Evolutionary conservation across 23 tunicate genomes (phyloP).

Genomic region (Halocynthia roretzi): DNA sequence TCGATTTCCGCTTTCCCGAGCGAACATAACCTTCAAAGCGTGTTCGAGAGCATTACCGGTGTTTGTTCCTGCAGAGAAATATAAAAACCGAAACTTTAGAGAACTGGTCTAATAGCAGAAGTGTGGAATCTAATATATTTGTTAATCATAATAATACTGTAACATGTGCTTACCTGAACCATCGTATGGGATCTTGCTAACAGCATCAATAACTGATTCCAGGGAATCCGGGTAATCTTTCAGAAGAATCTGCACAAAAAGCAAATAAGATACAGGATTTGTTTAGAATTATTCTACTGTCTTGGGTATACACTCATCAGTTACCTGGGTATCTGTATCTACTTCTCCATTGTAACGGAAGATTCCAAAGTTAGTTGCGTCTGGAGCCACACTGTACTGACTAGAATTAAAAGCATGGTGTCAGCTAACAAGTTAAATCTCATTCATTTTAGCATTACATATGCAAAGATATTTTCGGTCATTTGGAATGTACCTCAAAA

Average conservation of each 20-base stretch:
- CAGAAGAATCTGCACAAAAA: background rate
- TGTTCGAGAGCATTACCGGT: too few relatives aligned
- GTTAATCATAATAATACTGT: background rate
- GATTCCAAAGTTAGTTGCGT: background rate
- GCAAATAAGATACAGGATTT: background rate
- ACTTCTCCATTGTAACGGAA: slow-evolving; percentile 4
- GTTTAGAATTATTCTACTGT: too few relatives aligned
- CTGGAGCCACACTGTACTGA: background rate
- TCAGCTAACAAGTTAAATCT: too few relatives aligned
- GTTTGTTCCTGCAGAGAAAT: background rate
- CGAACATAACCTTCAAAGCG: too few relatives aligned
- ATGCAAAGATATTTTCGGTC: background rate
- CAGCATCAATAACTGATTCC: background rate
- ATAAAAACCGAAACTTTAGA: background rate
- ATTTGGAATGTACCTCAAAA: slow-evolving; percentile 11
- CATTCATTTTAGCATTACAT: background rate
- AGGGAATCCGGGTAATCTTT: background rate
- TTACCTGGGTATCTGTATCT: background rate
- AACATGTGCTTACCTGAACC: background rate
- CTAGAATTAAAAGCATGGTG: too few relatives aligned
- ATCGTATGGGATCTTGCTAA: background rate
- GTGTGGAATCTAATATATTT: background rate
- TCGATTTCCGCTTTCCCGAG: too few relatives aligned
- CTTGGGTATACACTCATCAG: too few relatives aligned
- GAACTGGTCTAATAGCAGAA: background rate